Percentiles rank a stretch among this genome's conserved stretches.
phyloP scores from a whole-genome alignment of 2,113 vertebrate species.

The Tachycineta bicolor region DNA sequence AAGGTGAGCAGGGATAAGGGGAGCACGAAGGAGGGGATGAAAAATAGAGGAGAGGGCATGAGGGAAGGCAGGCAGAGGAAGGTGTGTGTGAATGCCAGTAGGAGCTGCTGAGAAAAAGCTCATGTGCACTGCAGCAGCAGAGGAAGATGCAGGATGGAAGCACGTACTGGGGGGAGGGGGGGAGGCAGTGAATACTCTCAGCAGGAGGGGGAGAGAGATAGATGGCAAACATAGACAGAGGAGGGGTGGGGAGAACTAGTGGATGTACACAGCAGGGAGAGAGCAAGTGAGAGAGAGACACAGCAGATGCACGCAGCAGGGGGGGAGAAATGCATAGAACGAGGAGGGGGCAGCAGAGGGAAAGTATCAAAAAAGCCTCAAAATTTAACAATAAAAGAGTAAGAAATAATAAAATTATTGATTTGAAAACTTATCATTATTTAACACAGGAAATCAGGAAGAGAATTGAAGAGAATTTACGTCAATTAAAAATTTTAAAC shows the following conservation, averaged over 20 bases:
- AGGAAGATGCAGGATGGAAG: slow-evolving; percentile 20
- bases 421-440: slow-evolving; percentile 10
- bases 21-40: neutral
- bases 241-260: slow-evolving; percentile 46
- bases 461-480: neutral
- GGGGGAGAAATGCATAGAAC: slow-evolving; percentile 43
- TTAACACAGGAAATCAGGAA: slow-evolving; percentile 26
- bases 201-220: slow-evolving; percentile 40
- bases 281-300: slow-evolving; percentile 40
- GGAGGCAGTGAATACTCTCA: slow-evolving; percentile 32
- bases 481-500: slow-evolving; percentile 9
- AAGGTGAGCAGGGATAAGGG: neutral
- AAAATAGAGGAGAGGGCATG: neutral
- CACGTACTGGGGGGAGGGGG: slow-evolving; percentile 3
- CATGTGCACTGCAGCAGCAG: neutral
- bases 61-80: neutral
- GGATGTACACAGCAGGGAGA: slow-evolving; percentile 62
- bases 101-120: slow-evolving; percentile 36
- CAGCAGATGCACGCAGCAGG: slow-evolving; percentile 70
- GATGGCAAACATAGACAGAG: slow-evolving; percentile 24
- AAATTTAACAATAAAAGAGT: slow-evolving; percentile 25
- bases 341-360: neutral
- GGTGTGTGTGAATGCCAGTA: neutral
- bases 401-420: slow-evolving; percentile 1
- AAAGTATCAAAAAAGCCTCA: neutral